These are phyloP conservation scores for Sinocyclocheilus grahami DNA, from an alignment of 2,113 vertebrate genomes.

Conservation along the genomic window DNA sequence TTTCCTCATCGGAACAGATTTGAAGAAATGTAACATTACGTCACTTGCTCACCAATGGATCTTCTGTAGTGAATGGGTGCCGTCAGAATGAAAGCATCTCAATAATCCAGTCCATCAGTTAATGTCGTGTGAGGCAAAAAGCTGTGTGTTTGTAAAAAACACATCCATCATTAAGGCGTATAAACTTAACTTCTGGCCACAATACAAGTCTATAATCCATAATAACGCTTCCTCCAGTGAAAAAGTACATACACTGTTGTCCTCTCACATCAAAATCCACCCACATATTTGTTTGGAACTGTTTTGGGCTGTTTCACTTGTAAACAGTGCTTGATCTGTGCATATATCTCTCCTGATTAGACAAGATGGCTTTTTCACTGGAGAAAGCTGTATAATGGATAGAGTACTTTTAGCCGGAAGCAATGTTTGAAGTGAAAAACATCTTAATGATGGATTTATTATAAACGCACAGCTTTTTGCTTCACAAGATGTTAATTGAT, in stretches of 20 bases:
- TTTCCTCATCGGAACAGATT: background rate
- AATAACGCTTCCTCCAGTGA: background rate
- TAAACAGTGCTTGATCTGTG: background rate
- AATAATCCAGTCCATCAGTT: background rate
- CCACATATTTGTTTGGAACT: background rate
- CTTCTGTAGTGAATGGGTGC: background rate
- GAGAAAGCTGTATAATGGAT: background rate
- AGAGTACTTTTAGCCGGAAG: background rate
- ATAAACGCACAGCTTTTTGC: background rate
- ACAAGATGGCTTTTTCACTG: background rate
- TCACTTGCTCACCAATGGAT: background rate
- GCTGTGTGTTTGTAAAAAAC: no score
- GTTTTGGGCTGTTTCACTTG: background rate
- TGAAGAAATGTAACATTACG: background rate
- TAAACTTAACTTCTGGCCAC: background rate
- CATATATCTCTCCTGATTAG: background rate
- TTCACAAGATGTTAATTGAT: constrained; percentile 4
- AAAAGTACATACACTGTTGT: background rate
- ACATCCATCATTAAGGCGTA: no score
- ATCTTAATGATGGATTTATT: background rate
- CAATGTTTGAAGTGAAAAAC: background rate
- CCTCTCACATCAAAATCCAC: background rate
- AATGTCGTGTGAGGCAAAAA: background rate
- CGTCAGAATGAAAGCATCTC: background rate
- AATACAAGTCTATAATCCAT: background rate